Conservation (phyloP, 2,113 vertebrate species). For the Chrysemys picta region DNA sequence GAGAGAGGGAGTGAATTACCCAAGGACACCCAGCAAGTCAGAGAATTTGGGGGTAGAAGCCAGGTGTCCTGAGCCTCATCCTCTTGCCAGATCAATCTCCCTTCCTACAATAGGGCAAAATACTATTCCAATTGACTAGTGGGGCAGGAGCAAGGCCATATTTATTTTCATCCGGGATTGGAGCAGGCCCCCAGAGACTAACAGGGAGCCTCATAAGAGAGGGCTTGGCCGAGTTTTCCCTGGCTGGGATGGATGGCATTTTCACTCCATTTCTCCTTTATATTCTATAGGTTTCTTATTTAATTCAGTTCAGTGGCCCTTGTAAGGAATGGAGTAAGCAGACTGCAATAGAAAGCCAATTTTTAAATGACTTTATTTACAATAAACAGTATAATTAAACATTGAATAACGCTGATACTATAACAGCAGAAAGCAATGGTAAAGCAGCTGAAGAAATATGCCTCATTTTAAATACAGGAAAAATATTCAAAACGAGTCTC, state of each 20-base stretch:
- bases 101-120: too few species aligned
- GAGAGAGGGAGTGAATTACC: background rate
- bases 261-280: background rate
- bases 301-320: background rate
- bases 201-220: background rate
- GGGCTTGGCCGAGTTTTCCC: background rate
- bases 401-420: constrained; percentile 22
- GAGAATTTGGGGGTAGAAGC: background rate
- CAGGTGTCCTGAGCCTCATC: background rate
- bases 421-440: constrained; percentile 19
- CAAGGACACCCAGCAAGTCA: background rate
- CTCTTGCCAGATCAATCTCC: too few species aligned
- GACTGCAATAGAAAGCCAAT: background rate
- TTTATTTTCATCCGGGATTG: background rate
- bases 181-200: background rate
- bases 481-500: background rate
- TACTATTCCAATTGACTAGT: background rate
- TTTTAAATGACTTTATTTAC: constrained; percentile 50
- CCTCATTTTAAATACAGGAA: background rate
- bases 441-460: background rate
- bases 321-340: background rate
- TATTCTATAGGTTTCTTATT: background rate
- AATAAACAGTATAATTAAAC: constrained; percentile 41
- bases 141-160: background rate
- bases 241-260: background rate